Evolutionary conservation across 2,888 invertebrate genomes (phyloP), one percentile per base, ranked within the genome.

Genomic region (Drosophila fulvimacula): DNA sequence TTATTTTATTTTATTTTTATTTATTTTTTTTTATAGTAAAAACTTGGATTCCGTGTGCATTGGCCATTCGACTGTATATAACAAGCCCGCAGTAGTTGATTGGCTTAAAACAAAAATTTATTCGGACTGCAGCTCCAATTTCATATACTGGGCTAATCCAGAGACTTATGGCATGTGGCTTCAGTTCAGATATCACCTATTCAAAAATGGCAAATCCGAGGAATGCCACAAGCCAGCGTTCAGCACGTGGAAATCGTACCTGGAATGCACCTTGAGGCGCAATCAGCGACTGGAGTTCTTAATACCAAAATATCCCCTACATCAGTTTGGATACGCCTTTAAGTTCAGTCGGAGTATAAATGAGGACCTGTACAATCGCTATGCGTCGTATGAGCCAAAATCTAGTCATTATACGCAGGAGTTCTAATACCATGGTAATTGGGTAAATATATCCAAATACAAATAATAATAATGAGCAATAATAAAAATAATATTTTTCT

Each of bases 261-360:
- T 41, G 19, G 49, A 71, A 0, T 71, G 71, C 24, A 30, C 65
- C 3, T 0, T 71, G 9, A 4, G 17, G 27, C 71, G 71, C 19
- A 55, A 71, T 15, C 58, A 60, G 21, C 55, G 71, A 9, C 32
- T 71, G 59, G 71, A 71, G 6, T 71, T 65, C 11, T 9, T 59
- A 34, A 52, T 71, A 6, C 71, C 71, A 7, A 55, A 60, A 13
- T 71, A 71, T 41, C 71, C 71, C 1, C 3, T 60, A 0, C 71
- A 71, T 19, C 71, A 71, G 38, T 1, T 39, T 13, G 63, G 70
- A 19, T 19, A 19, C 19, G 13, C 5, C 5, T 41, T 19, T 6
- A 6, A 6, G 41, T 19, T 5, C 13, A 19, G 19, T 11, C 13
- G 11, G 13, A 41, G 3, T 13, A 41, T 41, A 19, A 19, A 41